Base-by-base conservation (phyloP, 2,113 vertebrate species). In the Tricholaema leucomelas region DNA sequence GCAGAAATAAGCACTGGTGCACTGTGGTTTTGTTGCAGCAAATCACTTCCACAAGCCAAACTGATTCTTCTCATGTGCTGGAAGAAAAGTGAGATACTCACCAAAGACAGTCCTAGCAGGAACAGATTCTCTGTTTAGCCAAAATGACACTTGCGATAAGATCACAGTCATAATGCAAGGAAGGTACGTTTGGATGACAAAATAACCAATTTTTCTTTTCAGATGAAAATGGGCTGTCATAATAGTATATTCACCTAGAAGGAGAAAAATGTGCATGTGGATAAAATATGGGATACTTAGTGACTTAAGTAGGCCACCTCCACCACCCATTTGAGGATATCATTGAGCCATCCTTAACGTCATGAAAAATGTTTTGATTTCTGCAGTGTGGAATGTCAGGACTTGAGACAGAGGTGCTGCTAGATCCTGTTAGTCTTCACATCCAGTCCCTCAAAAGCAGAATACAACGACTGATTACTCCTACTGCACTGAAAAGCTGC, bases 101-200 rank as follows among this genome's bases (percentile, higher is more conserved):
- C 99, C 99, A 73, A 99, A 99, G 59, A 99, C 99, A 5, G 99
- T 99, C 84, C 99, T 98, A 35, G 99, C 99, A 27, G 99, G 99
- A 55, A 99, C 99, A 30, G 99, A 99, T 95, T 99, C 99, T 71
- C 99, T 97, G 97, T 99, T 99, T 66, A 99, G 97, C 99, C 99
- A 99, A 88, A 99, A 99, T 0, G 99, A 99, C 90, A 99, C 99
- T 94, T 99, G 99, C 0, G 99, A 99, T 94, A 99, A 96, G 90
- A 99, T 99, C 77, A 99, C 99, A 4, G 99, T 99, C 99, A 99
- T 99, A 94, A 99, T 99, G 97, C 99, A 99, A 36, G 99, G 99
- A 96, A 99, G 99, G 96, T 99, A 99, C 0, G 99, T 99, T 97
- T 99, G 99, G 96, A 99, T 99, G 95, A 99, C 98, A 55, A 99